Conservation (phyloP, 2,888 invertebrate genomes). For the Patella depressa region DNA sequence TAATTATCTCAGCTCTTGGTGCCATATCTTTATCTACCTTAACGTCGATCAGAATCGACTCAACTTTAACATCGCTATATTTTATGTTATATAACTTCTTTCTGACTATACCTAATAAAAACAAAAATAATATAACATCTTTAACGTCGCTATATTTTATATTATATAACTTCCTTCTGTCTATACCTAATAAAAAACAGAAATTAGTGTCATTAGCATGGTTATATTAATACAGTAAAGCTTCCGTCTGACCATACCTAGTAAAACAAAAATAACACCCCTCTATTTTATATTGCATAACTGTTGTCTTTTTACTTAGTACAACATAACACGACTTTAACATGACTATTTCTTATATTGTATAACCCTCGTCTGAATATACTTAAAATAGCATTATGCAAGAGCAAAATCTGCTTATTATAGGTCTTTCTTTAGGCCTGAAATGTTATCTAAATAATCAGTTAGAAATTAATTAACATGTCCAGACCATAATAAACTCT, state of each 20-base stretch:
- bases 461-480: too few relatives aligned
- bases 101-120: neutral
- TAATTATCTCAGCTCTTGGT: neutral
- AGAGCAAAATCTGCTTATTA: too few relatives aligned
- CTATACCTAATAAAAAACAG: neutral
- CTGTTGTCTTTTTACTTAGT: neutral
- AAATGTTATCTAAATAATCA: too few relatives aligned
- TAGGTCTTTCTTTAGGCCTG: too few relatives aligned
- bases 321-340: neutral
- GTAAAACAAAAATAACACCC: neutral
- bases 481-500: too few relatives aligned
- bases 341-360: neutral
- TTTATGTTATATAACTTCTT: neutral
- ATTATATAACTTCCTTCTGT: neutral
- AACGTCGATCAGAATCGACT: neutral
- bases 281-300: neutral
- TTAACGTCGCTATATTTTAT: neutral
- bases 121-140: neutral
- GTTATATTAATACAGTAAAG: neutral
- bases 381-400: too few relatives aligned
- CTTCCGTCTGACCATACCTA: neutral
- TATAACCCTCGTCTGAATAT: neutral
- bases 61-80: neutral
- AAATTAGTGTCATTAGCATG: too few relatives aligned
- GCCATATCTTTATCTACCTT: conserved; percentile 1